Conservation (phyloP, 2,797 vertebrate species). For the Myripristis jacobus region DNA sequence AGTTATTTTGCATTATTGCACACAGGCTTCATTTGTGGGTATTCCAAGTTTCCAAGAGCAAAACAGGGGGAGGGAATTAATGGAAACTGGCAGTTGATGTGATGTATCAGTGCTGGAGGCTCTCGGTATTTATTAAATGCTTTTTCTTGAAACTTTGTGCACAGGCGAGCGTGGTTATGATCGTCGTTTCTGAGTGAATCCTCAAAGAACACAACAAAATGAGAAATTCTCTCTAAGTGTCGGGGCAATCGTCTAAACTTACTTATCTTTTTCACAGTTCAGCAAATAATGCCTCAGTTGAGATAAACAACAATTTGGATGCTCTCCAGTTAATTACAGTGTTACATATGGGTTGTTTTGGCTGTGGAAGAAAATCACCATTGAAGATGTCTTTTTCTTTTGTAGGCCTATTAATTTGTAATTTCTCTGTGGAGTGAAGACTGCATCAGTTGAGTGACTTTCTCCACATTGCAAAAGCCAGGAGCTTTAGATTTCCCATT, state of each 20-base stretch:
- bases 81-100: slow-evolving; percentile 6
- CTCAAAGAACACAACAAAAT: background rate
- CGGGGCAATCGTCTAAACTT: background rate
- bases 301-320: background rate
- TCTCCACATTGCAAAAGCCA: slow-evolving; percentile 13
- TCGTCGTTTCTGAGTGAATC: too few relatives aligned
- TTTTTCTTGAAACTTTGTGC: too few relatives aligned
- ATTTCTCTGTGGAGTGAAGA: background rate
- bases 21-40: too few relatives aligned
- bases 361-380: background rate
- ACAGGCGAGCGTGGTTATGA: too few relatives aligned
- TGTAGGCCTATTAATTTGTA: slow-evolving; percentile 3
- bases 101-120: background rate
- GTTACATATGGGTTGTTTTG: background rate
- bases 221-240: background rate
- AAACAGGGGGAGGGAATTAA: background rate
- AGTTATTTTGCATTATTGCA: too few relatives aligned
- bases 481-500: slow-evolving; percentile 26
- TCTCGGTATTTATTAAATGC: background rate
- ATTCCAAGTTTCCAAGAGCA: slow-evolving; percentile 5
- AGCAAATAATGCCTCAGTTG: background rate
- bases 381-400: background rate
- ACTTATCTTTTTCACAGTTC: background rate
- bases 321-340: background rate
- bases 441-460: background rate